Evolutionary conservation across 2,113 vertebrate species (phyloP).

Genomic region (Pardalotus punctatus): DNA sequence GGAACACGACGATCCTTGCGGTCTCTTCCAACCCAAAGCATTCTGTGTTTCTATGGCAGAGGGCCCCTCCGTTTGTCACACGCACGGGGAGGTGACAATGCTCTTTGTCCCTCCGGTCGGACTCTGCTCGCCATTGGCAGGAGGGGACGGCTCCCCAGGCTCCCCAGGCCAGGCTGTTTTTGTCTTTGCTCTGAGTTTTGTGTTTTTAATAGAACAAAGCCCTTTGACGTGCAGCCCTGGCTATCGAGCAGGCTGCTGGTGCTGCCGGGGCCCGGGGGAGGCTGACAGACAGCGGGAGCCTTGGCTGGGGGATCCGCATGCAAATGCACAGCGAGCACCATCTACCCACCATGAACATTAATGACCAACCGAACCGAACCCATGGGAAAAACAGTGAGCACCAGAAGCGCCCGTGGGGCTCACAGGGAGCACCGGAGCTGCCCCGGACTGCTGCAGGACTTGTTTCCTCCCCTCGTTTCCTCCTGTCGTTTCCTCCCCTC

Average conservation of each 20-base stretch:
- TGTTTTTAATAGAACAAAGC: neutral
- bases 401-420: neutral
- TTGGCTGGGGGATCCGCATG: neutral
- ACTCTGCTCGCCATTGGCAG: neutral
- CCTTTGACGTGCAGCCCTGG: neutral
- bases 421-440: neutral
- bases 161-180: neutral
- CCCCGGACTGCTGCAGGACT: neutral
- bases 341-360: neutral
- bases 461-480: fast-evolving
- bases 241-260: neutral
- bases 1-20: fast-evolving
- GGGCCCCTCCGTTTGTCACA: neutral
- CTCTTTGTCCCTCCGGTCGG: neutral
- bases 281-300: neutral
- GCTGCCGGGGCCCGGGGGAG: neutral
- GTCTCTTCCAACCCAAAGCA: neutral
- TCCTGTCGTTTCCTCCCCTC: neutral
- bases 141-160: neutral
- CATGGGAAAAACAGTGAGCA: neutral
- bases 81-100: fast-evolving
- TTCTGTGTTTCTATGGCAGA: neutral
- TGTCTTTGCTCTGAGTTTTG: neutral
- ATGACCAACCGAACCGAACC: neutral
- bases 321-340: neutral